Evolutionary conservation across 2,888 invertebrate genomes (phyloP).

Genomic region (Holacanthella duospinosa): DNA sequence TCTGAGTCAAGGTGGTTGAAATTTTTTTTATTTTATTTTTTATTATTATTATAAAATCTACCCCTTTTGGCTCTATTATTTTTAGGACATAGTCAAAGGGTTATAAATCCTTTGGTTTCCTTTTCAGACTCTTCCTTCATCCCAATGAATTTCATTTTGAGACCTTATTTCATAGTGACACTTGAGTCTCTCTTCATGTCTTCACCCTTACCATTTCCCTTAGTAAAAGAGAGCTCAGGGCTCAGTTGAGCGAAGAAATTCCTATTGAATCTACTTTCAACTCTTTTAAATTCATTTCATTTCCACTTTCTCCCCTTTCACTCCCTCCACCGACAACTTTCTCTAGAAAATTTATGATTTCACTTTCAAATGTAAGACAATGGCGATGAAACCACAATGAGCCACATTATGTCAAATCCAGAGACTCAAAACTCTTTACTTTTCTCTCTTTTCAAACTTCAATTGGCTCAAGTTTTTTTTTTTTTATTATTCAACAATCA

Average conservation of each 20-base stretch:
- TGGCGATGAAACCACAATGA: too few species aligned
- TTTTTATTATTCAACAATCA: too few species aligned
- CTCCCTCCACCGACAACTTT: constrained; percentile 1
- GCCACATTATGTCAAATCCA: too few species aligned
- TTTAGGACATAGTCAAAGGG: constrained; percentile 17
- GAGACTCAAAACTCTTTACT: too few species aligned
- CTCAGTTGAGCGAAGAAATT: constrained; percentile 5
- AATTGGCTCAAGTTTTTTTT: neutral
- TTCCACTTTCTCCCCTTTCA: neutral
- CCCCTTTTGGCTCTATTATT: neutral
- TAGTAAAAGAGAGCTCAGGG: too few species aligned
- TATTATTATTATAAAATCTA: neutral
- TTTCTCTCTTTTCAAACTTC: too few species aligned
- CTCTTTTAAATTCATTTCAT: constrained; percentile 11
- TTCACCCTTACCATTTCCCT: neutral
- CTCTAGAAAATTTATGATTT: too few species aligned
- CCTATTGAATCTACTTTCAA: neutral
- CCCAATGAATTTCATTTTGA: constrained; percentile 28
- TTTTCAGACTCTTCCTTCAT: constrained; percentile 17
- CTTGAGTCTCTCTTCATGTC: constrained; percentile 9
- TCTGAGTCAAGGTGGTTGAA: neutral
- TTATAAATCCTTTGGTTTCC: constrained; percentile 21
- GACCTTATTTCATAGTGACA: constrained; percentile 25
- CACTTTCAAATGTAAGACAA: too few species aligned
- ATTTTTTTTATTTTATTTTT: neutral